Evolutionary conservation across 2,113 vertebrate species (phyloP), one percentile per base, ranked within the genome.

Genomic region (Microcebus ravelobensis): DNA sequence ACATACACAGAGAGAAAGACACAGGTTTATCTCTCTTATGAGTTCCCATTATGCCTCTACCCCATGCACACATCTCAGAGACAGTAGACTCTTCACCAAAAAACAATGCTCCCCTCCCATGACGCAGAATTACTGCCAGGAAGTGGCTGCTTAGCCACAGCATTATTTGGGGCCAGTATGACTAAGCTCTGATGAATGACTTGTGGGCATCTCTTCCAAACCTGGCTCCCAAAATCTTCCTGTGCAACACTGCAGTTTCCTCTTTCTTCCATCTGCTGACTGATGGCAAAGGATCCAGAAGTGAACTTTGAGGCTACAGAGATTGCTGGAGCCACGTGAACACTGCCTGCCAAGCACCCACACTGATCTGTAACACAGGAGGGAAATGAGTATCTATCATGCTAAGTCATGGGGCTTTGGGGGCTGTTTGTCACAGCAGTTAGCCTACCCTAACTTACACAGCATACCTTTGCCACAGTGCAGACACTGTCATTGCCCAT

Each of bases 261-360:
- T 17, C 18, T 77, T 79, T 52, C 71, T n/a, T 20, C 39, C 15
- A n/a, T 23, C 61, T 91, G 61, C 65, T 65, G 61, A 57, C 45
- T 17, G 52, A 8, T 3, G 27, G 5, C 42, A 3, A 8, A 27
- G 42, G n/a, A 87, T 29, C 13, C n/a, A 68, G 68, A 36, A 77
- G 31, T 70, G 36, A 70, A 61, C 42, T 17, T 20, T 10, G 50
- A 36, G 68, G 15, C 25, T 11, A 4, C 8, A 11, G n/a, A 80
- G 65, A 29, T 17, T 21, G 0, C 31, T 8, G n/a, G 29, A 52
- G 70, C 42, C 11, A 1, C 0, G 1, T 21, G 50, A 68, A 6
- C 36, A 65, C 18, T 4, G 23, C 55, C 63, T 87, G 39, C 21
- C 36, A 23, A 77, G 20, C 52, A 70, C 87, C 34, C 10, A 4